Evolutionary conservation across 2,888 invertebrate species (phyloP).

Genomic region (Petrophora chlorosata): DNA sequence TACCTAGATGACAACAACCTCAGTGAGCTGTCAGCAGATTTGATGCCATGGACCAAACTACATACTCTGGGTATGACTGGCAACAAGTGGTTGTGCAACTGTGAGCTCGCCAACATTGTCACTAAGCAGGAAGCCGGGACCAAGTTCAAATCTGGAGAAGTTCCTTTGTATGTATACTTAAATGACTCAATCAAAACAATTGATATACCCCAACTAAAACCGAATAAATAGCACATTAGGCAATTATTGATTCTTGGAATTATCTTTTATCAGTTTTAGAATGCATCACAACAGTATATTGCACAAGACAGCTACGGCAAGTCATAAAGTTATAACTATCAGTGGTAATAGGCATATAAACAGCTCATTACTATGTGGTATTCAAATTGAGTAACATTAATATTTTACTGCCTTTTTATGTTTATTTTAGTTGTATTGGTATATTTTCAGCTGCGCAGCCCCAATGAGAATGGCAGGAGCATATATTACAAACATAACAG

Average conservation of each 20-base stretch:
- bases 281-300: not conserved
- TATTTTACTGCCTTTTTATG: not conserved
- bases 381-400: slow-evolving; percentile 16
- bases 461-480: slow-evolving; percentile 71
- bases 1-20: slow-evolving; percentile 86
- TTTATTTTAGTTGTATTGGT: slow-evolving; percentile 8
- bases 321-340: too few relatives aligned
- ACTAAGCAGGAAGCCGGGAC: slow-evolving; percentile 65
- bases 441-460: slow-evolving; percentile 72
- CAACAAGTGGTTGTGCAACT: slow-evolving; percentile 87
- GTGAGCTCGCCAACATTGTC: slow-evolving; percentile 76
- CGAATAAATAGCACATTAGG: not conserved
- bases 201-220: not conserved
- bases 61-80: slow-evolving; percentile 82
- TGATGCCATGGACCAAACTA: slow-evolving; percentile 82
- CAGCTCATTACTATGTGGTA: slow-evolving; percentile 9
- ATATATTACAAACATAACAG: slow-evolving; percentile 68
- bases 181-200: not conserved
- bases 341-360: slow-evolving; percentile 17
- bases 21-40: slow-evolving; percentile 76
- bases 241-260: too few relatives aligned
- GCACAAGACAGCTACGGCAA: too few relatives aligned
- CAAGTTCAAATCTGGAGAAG: slow-evolving; percentile 66
- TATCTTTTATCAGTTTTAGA: too few relatives aligned
- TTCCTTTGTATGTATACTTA: slow-evolving; percentile 67